phyloP scores from a whole-genome alignment of 2,797 vertebrate genomes.

The Sebastes trivittatus region DNA sequence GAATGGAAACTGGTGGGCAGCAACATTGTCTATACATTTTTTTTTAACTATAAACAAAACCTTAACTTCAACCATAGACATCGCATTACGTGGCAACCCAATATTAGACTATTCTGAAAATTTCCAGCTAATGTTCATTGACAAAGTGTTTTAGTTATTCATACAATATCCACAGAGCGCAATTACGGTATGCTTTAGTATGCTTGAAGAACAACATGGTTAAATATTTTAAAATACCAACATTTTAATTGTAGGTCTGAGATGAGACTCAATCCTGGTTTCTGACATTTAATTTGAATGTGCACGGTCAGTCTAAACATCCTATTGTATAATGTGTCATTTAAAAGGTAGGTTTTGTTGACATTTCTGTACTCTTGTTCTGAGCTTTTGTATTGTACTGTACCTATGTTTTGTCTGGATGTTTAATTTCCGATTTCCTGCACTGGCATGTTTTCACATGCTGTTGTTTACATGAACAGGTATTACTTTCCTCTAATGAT shows the following conservation, averaged over 20 bases:
- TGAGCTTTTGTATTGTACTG: background rate
- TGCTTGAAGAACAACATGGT: background rate
- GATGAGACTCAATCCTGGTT: background rate
- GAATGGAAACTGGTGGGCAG: background rate
- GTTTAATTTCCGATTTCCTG: background rate
- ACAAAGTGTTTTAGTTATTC: too few relatives aligned
- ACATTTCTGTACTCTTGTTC: background rate
- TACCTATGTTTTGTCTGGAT: background rate
- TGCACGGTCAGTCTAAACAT: too few relatives aligned
- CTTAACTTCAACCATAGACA: background rate
- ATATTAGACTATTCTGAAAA: background rate
- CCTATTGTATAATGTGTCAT: too few relatives aligned
- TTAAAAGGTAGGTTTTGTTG: background rate
- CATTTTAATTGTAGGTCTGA: background rate
- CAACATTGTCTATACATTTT: background rate
- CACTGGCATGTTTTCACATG: background rate
- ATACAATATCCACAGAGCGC: background rate
- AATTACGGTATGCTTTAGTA: too few relatives aligned
- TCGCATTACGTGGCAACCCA: background rate
- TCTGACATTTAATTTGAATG: too few relatives aligned
- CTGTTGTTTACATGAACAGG: background rate
- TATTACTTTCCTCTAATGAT: background rate
- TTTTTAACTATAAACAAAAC: background rate
- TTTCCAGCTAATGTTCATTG: too few relatives aligned
- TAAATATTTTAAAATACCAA: background rate